Evolutionary conservation across 2,888 invertebrate genomes (phyloP).

Genomic region (Lochmaea capreae): DNA sequence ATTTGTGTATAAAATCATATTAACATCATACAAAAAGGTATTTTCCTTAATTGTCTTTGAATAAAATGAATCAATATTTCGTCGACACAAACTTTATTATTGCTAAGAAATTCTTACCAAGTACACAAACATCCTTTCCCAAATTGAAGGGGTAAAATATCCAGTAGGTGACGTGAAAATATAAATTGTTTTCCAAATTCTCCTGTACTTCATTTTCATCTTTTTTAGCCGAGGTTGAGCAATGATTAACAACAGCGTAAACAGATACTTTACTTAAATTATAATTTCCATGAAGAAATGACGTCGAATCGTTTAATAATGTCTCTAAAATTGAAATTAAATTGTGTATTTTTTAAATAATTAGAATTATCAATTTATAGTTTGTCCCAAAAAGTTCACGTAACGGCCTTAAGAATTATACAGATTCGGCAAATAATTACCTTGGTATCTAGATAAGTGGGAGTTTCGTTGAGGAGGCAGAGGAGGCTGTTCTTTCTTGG

Average conservation of each 20-base stretch:
- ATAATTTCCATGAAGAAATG: constrained; percentile 74
- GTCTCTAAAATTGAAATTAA: constrained; percentile 61
- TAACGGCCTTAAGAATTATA: too few species aligned
- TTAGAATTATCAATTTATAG: too few species aligned
- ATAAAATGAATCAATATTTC: too few species aligned
- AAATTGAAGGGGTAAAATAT: constrained; percentile 78
- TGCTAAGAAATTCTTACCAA: constrained; percentile 54
- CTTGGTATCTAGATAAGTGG: too few species aligned
- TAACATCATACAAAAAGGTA: too few species aligned
- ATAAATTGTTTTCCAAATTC: constrained; percentile 25
- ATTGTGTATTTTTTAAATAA: too few species aligned
- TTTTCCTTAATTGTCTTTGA: too few species aligned
- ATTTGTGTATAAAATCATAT: too few species aligned
- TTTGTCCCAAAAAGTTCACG: too few species aligned
- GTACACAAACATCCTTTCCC: constrained; percentile 70
- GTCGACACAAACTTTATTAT: background rate
- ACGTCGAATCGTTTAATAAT: constrained; percentile 65
- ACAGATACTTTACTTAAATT: constrained; percentile 69
- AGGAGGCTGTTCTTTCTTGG: too few species aligned
- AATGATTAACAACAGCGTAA: constrained; percentile 71
- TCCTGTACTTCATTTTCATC: constrained; percentile 18
- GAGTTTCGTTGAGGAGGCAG: too few species aligned
- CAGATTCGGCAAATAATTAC: too few species aligned
- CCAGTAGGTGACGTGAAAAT: constrained; percentile 77
- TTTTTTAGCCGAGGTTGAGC: constrained; percentile 53